Evolutionary conservation across 2,797 vertebrate species (phyloP).

Genomic region (Clarias pachynema): DNA sequence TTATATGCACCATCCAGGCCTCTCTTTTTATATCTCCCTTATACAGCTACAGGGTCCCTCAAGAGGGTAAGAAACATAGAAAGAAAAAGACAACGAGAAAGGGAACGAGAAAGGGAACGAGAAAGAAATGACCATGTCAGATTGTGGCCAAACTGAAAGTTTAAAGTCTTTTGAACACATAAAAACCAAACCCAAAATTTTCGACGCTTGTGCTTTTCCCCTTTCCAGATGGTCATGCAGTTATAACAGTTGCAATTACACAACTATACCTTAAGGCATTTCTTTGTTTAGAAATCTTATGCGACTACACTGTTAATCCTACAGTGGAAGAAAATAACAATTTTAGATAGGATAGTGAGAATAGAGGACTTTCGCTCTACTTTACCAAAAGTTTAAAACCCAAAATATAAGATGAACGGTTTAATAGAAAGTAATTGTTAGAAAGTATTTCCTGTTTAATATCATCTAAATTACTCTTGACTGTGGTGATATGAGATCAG

Average conservation of each 20-base stretch:
- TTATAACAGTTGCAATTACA: conserved; percentile 20
- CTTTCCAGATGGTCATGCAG: conserved; percentile 31
- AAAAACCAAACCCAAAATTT: conserved; percentile 29
- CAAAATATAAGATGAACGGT: neutral
- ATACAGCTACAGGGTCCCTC: conserved; percentile 38
- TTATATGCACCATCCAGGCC: conserved; percentile 20
- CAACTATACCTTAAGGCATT: neutral
- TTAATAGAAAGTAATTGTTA: neutral
- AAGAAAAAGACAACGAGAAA: neutral
- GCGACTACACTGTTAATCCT: neutral
- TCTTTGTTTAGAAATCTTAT: neutral
- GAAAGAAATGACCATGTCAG: neutral
- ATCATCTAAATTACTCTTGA: neutral
- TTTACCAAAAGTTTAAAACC: neutral
- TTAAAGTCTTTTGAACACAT: conserved; percentile 41
- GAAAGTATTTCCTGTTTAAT: neutral
- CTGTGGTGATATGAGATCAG: neutral
- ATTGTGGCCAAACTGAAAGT: conserved; percentile 37
- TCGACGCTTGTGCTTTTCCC: neutral
- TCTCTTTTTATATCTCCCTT: conserved; percentile 31
- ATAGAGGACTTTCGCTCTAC: neutral
- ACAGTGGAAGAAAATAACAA: neutral
- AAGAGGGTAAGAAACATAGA: conserved; percentile 20
- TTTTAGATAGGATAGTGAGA: neutral
- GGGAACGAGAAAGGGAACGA: neutral